These are phyloP conservation scores for Fratercula arctica DNA, from an alignment of 2,797 vertebrate species.

Conservation along the genomic window DNA sequence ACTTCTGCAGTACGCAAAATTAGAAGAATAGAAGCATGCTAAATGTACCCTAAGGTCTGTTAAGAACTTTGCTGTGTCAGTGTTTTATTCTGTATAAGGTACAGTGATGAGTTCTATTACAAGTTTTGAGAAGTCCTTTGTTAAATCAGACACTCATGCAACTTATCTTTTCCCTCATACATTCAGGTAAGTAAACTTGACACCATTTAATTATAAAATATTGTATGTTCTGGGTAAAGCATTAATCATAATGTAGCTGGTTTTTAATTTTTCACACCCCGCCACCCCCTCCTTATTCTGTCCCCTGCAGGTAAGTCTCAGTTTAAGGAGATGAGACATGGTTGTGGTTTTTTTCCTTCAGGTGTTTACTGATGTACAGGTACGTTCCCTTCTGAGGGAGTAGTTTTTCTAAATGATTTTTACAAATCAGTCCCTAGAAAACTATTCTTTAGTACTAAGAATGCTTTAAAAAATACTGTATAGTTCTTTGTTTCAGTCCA, in stretches of 20 bases:
- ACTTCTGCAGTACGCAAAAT: background rate
- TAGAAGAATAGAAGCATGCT: background rate
- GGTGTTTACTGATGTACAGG: background rate
- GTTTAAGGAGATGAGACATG: background rate
- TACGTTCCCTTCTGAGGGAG: background rate
- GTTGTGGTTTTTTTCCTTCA: background rate
- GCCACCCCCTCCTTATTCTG: background rate
- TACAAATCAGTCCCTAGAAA: background rate
- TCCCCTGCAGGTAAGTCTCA: background rate
- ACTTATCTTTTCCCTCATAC: background rate
- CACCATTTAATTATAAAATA: background rate
- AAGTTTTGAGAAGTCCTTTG: background rate
- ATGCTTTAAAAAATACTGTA: background rate
- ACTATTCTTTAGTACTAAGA: background rate
- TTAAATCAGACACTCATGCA: background rate
- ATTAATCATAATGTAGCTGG: background rate
- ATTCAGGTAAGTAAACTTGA: background rate
- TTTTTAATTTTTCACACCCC: background rate
- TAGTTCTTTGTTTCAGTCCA: background rate
- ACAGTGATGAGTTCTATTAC: background rate
- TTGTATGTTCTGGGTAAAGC: background rate
- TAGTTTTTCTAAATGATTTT: background rate
- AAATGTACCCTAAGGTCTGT: background rate
- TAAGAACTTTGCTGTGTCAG: background rate
- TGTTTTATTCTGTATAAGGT: background rate